A percentile compares a stretch with the other conserved stretches of the same genome.
These are phyloP conservation scores for Onthophagus taurus DNA, from an alignment of 1,140 invertebrate species.

Conservation along the genomic window DNA sequence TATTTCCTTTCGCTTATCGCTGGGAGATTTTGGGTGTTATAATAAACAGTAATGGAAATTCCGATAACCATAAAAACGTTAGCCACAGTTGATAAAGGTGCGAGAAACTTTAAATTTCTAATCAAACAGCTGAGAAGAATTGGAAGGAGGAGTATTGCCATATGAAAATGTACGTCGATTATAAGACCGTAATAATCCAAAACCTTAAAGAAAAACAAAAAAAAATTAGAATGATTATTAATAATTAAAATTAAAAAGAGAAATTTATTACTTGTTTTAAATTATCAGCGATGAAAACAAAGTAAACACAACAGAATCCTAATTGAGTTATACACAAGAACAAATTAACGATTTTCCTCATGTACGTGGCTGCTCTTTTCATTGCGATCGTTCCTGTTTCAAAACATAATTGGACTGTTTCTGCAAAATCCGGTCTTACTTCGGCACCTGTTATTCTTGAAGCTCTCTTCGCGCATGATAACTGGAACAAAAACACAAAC, in stretches of 20 bases:
- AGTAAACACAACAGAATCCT: constrained; percentile 92
- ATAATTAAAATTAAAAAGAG: no score
- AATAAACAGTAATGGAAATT: constrained; percentile 59
- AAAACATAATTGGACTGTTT: constrained; percentile 69
- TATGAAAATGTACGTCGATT: constrained; percentile 54
- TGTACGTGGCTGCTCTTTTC: constrained; percentile 47
- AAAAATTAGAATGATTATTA: neutral
- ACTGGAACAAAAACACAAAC: no score
- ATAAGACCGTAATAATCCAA: constrained; percentile 48
- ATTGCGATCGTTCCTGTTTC: constrained; percentile 54
- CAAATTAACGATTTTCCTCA: constrained; percentile 58
- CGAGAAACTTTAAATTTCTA: constrained; percentile 63
- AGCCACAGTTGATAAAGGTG: constrained; percentile 58
- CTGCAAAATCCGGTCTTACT: constrained; percentile 58
- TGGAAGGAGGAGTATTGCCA: constrained; percentile 59
- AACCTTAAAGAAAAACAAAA: constrained; percentile 43
- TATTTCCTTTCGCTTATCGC: constrained; percentile 26
- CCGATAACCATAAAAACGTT: constrained; percentile 59
- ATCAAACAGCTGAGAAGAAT: constrained; percentile 66
- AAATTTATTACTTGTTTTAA: constrained; percentile 58
- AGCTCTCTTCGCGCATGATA: constrained; percentile 53
- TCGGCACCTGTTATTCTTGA: constrained; percentile 41
- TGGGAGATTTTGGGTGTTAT: constrained; percentile 58
- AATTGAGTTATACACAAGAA: constrained; percentile 86
- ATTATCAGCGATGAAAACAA: constrained; percentile 83